These are phyloP conservation scores for Nesogale talazaci DNA, from an alignment of 2,113 vertebrate species.

Conservation along the genomic window DNA sequence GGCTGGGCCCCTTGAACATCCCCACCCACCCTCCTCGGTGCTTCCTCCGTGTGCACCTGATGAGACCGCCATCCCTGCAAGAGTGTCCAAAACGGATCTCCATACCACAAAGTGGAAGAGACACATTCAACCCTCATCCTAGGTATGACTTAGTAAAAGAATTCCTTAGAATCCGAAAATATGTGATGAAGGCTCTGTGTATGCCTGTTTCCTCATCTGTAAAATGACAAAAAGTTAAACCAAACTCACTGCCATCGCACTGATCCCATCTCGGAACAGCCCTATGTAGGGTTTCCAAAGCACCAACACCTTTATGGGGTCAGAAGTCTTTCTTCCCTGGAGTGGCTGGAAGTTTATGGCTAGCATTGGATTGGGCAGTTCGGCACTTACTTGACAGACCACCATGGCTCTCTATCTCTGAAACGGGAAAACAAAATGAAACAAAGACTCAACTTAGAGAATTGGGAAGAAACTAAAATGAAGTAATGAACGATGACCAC, in stretches of 20 bases:
- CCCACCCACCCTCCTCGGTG: rapidly evolving
- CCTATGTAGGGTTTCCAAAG: no score
- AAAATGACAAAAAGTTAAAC: neutral
- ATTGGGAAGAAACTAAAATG: neutral
- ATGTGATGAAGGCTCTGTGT: neutral
- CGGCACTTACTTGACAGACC: no score
- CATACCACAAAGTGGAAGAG: neutral
- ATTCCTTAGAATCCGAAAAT: neutral
- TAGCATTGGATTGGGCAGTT: no score
- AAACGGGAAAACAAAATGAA: no score
- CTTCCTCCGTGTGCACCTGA: neutral
- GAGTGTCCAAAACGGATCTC: neutral
- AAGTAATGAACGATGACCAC: neutral
- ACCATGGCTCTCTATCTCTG: no score
- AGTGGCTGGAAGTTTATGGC: no score
- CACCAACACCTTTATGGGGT: no score
- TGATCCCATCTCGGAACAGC: no score
- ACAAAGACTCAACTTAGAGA: neutral
- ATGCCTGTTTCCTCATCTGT: neutral
- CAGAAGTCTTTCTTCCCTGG: no score
- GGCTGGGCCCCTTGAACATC: neutral
- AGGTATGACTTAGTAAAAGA: neutral
- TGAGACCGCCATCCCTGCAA: neutral
- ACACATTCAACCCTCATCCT: neutral
- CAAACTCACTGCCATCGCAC: no score